phyloP scores from a whole-genome alignment of 1,140 invertebrate species.

The Pissodes strobi region DNA sequence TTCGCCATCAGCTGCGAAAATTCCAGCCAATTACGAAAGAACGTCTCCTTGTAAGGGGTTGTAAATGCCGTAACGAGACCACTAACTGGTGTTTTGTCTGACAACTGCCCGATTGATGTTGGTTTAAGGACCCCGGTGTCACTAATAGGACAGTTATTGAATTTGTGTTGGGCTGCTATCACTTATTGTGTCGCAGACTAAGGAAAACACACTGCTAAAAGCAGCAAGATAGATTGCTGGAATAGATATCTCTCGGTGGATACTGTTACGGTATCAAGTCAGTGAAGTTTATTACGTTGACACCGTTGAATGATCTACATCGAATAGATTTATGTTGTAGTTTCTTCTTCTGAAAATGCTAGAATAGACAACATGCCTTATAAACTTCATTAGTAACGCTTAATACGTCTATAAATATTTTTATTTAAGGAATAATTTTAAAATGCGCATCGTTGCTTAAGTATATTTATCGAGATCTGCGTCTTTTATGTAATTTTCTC shows the following conservation, averaged over 20 bases:
- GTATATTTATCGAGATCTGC: too few species aligned
- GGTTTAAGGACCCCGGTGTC: conserved; percentile 41
- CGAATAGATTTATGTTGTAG: too few species aligned
- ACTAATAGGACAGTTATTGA: conserved; percentile 47
- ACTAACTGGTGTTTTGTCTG: conserved; percentile 34
- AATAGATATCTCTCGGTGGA: conserved; percentile 16
- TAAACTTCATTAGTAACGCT: too few species aligned
- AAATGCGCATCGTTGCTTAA: too few species aligned
- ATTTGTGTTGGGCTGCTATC: conserved; percentile 44
- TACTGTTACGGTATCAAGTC: conserved; percentile 1
- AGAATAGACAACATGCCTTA: too few species aligned
- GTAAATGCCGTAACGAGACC: conserved; percentile 36
- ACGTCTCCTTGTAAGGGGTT: conserved; percentile 39
- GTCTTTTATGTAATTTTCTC: too few species aligned
- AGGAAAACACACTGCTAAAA: conserved; percentile 24
- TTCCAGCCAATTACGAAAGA: conserved; percentile 23
- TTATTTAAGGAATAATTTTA: too few species aligned
- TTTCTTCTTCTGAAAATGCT: too few species aligned
- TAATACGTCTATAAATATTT: too few species aligned
- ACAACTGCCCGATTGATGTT: conserved; percentile 43
- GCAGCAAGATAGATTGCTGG: conserved; percentile 11
- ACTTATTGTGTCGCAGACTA: conserved; percentile 39
- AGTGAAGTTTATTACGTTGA: conserved; percentile 4
- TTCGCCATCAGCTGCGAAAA: conserved; percentile 12
- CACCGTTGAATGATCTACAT: too few species aligned